Base-by-base conservation (phyloP, 2,113 vertebrate species). In the Terrapene triunguis region DNA sequence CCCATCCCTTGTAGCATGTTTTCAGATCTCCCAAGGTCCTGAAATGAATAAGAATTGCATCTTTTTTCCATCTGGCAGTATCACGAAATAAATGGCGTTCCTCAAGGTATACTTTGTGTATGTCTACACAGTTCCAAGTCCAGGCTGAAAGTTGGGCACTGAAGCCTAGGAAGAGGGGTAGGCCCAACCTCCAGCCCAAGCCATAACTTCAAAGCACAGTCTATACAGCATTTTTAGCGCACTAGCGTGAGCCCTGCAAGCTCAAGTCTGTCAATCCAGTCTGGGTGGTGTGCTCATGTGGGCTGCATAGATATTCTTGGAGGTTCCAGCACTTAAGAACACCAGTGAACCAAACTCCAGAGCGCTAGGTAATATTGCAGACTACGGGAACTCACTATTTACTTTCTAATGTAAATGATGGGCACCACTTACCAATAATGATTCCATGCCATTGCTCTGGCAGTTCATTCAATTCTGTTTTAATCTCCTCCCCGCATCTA, bases 301-400 rank as follows among this genome's bases (percentile, higher is more conserved):
- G 12, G 57, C 29, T 62, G 57, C 29, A 14, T 32, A 32, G 57
- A 32, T 27, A 62, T 62, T 29, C 27, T 2, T 42, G 44, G 76
- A 86, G 35, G 89, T 85, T 53, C 92, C 32, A 79, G 44, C 32
- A 35, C 8, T 51, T 76, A 42, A 85, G 72, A 91, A 87, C 42
- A 87, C 17, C 93, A 95, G 22, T 32, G 84, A 94, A 48, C 3
- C 57, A 90, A 94, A 93, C 16, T 91, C 57, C 53, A 89, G n/a
- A 50, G 88, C 85, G 38, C 72, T 93, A 86, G 38, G 80, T 32
- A 90, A n/a, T 62, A 96, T 86, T 74, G 16, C 35, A 93, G 95
- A 95, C 29, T 50, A 25, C 7, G 53, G 35, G 2, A 91, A 95
- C 8, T 91, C 59, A 85, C 42, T 21, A 32, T 51, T 79, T 94